Conservation (phyloP, 2,888 invertebrate species). For the Drosophila mulleri region DNA sequence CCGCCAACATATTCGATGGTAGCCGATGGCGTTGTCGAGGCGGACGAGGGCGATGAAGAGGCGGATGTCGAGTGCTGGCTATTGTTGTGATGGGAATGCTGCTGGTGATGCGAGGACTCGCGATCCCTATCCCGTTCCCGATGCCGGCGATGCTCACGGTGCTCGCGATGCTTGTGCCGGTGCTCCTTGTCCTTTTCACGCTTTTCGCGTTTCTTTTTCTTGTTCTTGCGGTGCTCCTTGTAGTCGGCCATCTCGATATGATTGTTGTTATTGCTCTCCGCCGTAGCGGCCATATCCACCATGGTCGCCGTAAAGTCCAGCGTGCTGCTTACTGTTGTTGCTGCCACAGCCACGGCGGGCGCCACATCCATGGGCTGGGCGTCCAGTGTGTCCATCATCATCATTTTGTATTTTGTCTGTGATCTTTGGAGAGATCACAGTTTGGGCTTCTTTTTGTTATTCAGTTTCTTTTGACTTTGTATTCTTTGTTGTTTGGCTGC, state of each 20-base stretch:
- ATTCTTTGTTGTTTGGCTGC: conserved; percentile 42
- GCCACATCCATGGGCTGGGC: conserved; percentile 72
- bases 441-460: conserved; percentile 26
- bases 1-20: conserved; percentile 75
- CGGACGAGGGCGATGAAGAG: conserved; percentile 81
- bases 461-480: conserved; percentile 4
- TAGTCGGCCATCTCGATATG: conserved; percentile 82
- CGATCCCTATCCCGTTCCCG: conserved; percentile 65
- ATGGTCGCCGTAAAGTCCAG: conserved; percentile 70
- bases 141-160: conserved; percentile 68
- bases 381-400: conserved; percentile 83
- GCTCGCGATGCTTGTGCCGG: conserved; percentile 74
- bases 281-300: conserved; percentile 79
- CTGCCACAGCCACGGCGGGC: conserved; percentile 68
- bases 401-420: conserved; percentile 64
- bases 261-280: conserved; percentile 82
- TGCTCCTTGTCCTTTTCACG: conserved; percentile 83
- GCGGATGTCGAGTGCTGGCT: conserved; percentile 80
- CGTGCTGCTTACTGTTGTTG: conserved; percentile 68
- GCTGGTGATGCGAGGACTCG: conserved; percentile 48
- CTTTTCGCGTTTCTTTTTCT: conserved; percentile 85
- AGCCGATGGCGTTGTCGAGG: conserved; percentile 77
- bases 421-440: conserved; percentile 52
- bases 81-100: conserved; percentile 61
- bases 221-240: conserved; percentile 84